Evolutionary conservation across 2,797 vertebrate genomes (phyloP), one percentile per base, ranked within the genome.

Genomic region (Discoglossus pictus): DNA sequence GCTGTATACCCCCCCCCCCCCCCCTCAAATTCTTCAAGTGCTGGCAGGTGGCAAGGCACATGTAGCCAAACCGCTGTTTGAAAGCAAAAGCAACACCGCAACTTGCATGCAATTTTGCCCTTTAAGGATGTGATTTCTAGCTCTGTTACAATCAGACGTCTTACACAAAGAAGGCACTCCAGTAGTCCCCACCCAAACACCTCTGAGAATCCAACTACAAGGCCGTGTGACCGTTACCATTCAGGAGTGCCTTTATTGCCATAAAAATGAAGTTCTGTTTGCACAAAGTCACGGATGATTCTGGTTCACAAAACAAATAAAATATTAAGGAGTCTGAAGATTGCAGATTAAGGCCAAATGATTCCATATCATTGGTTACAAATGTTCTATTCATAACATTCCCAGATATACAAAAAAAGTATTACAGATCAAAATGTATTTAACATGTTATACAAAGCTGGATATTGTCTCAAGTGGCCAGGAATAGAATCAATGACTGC

Each of bases 161-260:
- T n/a, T n/a, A 31, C 12, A 43, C 24, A 42, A 56, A 35, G 34
- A 64, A 64, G 61, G 61, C 61, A 53, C 61, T 64, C 61, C 61
- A 44, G 31, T 20, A 17, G 43, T 27, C 40, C 27, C 8, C 27
- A 4, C 27, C 27, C 27, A 4, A 4, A 4, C 25, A 15, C 16
- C 21, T 8, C 38, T 58, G 6, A 11, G 3, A 7, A 44, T 25
- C 52, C 54, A 50, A 51, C 47, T 15, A 51, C 35, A 18, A 68
- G 27, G 55, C 42, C 21, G 48, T 59, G 39, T 67, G 20, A 67
- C 46, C 51, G 8, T 8, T 31, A 55, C 40, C 16, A 34, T 68
- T 68, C 38, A 61, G 55, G 55, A 61, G 55, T 68, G 65, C 47
- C 55, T 68, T 68, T 68, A 68, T 60, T 68, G 54, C 36, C 54